Evolutionary conservation across 1,140 invertebrate species (phyloP).

Genomic region (Chironomus striatipennis): DNA sequence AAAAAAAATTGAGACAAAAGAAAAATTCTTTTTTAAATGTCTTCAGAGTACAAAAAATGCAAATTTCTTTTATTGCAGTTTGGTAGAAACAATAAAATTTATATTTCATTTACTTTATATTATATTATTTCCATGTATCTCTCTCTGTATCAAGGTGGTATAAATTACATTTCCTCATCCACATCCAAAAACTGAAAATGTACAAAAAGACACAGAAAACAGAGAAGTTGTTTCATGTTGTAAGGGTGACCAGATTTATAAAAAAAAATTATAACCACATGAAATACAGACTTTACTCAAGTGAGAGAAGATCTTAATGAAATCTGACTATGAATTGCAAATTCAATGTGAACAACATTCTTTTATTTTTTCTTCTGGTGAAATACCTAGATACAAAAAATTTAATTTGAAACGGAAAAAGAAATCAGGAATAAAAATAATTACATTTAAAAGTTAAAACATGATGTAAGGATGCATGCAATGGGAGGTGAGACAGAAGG

Average conservation of each 20-base stretch:
- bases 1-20: background rate
- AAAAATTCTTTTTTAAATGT: background rate
- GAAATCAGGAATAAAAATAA: too few relatives aligned
- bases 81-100: slow-evolving; percentile 18
- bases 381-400: too few relatives aligned
- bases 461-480: too few relatives aligned
- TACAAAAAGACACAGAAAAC: background rate
- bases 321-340: too few relatives aligned
- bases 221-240: too few relatives aligned
- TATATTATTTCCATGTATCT: background rate
- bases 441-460: too few relatives aligned
- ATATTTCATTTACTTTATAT: slow-evolving; percentile 19
- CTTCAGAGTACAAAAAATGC: background rate
- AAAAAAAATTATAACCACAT: background rate
- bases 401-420: too few relatives aligned
- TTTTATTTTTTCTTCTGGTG: too few relatives aligned
- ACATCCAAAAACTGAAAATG: too few relatives aligned
- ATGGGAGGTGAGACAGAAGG: too few relatives aligned
- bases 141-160: background rate
- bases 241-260: background rate
- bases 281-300: background rate
- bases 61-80: slow-evolving; percentile 23
- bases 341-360: too few relatives aligned
- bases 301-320: background rate
- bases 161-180: background rate